Evolutionary conservation across 53 echinoderm and acorn worm genomes (phyloP).

Genomic region (Paracentrotus lividus): DNA sequence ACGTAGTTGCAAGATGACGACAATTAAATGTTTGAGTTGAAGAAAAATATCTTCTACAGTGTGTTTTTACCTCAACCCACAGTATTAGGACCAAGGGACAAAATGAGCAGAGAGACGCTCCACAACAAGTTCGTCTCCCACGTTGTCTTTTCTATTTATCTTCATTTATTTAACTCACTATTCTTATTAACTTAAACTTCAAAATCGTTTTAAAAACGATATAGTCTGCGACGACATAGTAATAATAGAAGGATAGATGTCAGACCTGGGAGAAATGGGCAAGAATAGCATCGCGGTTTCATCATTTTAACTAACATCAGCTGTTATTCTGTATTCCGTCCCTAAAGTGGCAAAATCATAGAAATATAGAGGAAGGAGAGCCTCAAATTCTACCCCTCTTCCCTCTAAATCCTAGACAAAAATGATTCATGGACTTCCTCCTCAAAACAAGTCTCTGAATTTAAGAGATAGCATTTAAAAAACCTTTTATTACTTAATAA

Average conservation of each 20-base stretch:
- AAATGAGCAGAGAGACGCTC: too few species aligned
- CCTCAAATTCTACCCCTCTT: not conserved
- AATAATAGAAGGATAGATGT: not conserved
- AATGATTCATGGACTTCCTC: constrained; percentile 3
- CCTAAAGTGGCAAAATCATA: not conserved
- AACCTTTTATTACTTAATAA: not conserved
- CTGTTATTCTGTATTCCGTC: not conserved
- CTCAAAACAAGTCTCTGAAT: not conserved
- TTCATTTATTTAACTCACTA: too few species aligned
- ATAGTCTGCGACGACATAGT: not conserved
- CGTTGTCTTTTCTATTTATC: too few species aligned
- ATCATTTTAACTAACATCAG: not conserved
- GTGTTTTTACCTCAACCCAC: too few species aligned
- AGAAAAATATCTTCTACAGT: too few species aligned
- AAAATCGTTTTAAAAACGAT: not conserved
- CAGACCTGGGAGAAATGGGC: not conserved
- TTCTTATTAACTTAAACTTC: too few species aligned
- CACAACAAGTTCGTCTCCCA: too few species aligned
- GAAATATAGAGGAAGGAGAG: not conserved
- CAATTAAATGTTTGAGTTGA: too few species aligned
- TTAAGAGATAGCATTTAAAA: not conserved
- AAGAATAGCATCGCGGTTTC: not conserved
- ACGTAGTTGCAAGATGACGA: too few species aligned
- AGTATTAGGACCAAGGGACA: too few species aligned
- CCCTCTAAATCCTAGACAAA: constrained; percentile 9